A percentile compares a stretch with the other conserved stretches of the same genome.
Evolutionary conservation across 1,140 invertebrate genomes (phyloP).

Genomic region (Helicoverpa armigera): DNA sequence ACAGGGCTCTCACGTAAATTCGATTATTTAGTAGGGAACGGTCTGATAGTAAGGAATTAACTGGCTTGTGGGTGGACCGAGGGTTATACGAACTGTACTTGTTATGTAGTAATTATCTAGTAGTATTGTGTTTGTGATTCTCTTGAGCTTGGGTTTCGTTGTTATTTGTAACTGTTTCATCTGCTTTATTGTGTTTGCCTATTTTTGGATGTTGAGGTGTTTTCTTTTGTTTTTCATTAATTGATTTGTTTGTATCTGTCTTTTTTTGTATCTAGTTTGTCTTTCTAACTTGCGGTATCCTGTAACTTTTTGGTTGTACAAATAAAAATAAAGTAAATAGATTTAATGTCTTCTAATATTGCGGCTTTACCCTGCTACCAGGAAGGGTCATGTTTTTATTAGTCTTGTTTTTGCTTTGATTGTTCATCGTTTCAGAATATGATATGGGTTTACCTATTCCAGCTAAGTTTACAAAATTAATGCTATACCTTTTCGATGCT

Average conservation of each 20-base stretch:
- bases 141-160: not conserved
- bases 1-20: constrained; percentile 33
- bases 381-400: no score
- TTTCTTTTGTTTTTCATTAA: no score
- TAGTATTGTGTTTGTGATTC: not conserved
- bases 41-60: constrained; percentile 40
- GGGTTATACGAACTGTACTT: not conserved
- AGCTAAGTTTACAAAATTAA: not conserved
- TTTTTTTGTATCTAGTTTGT: no score
- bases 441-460: no score
- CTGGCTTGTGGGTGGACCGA: not conserved
- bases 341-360: no score
- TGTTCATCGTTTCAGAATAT: no score
- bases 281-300: no score
- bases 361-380: no score
- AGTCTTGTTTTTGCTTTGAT: not conserved
- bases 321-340: no score
- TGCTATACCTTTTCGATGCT: not conserved
- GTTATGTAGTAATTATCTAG: constrained; percentile 1
- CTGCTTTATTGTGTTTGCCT: not conserved
- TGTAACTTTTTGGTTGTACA: no score
- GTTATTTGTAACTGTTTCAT: not conserved
- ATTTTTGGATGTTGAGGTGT: no score
- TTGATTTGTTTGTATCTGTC: no score
- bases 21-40: constrained; percentile 33